A percentile compares a stretch with the other conserved stretches of the same genome.
These are phyloP conservation scores for Telmatherina bonti DNA, from an alignment of 2,797 vertebrate genomes.

Conservation along the genomic window DNA sequence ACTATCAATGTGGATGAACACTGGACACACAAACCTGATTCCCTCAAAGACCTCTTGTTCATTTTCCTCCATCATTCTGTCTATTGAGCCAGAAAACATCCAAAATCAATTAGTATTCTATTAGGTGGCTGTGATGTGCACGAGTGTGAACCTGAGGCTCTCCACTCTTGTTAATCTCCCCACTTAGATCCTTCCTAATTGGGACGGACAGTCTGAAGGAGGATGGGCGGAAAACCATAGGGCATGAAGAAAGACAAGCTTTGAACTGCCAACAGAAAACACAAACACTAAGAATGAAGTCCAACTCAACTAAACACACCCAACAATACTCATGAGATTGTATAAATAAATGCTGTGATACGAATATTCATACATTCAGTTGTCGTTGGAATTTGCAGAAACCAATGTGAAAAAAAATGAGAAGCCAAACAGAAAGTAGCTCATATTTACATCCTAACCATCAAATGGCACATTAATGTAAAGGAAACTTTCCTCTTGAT, in stretches of 20 bases:
- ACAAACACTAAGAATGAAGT: neutral
- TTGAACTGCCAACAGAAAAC: constrained; percentile 12
- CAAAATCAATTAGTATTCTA: constrained; percentile 46
- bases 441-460: neutral
- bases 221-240: constrained; percentile 19
- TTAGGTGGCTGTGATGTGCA: constrained; percentile 23
- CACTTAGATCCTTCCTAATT: constrained; percentile 47
- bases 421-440: constrained; percentile 1
- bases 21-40: neutral
- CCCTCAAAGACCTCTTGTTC: constrained; percentile 15
- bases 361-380: constrained; percentile 27
- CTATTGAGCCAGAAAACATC: constrained; percentile 7
- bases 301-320: neutral
- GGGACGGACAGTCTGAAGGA: constrained; percentile 40
- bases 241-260: constrained; percentile 30
- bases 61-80: neutral
- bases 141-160: constrained; percentile 23
- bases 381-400: neutral
- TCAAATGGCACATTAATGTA: neutral
- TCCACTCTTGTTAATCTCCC: constrained; percentile 41
- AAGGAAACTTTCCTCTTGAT: neutral
- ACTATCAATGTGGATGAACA: neutral
- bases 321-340: constrained; percentile 11
- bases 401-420: neutral
- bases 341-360: constrained; percentile 19